Conservation (phyloP, 2,113 vertebrate genomes). For the Furnarius figulus region DNA sequence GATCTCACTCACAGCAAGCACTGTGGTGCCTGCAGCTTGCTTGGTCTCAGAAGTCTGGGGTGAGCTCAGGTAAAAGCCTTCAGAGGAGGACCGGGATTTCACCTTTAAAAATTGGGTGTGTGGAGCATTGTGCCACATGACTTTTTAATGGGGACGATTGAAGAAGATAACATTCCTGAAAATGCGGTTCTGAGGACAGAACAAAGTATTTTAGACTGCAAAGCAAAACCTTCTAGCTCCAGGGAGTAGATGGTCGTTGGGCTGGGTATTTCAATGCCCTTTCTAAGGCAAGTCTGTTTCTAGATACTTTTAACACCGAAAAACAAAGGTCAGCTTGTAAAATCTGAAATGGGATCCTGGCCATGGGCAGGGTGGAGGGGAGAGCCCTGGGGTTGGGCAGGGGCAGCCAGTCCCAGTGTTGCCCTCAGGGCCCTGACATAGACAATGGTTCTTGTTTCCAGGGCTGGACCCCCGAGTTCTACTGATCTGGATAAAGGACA, state of each 20-base stretch:
- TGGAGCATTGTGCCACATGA: accelerated
- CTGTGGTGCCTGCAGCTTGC: accelerated
- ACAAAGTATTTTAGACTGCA: not conserved
- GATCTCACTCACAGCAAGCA: not conserved
- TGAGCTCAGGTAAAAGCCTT: not conserved
- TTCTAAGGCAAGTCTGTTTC: not conserved
- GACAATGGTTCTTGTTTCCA: not conserved
- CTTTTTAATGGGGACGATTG: not conserved
- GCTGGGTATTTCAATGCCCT: not conserved
- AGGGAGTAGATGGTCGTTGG: not conserved
- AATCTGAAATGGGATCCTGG: not conserved
- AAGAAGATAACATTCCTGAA: not conserved
- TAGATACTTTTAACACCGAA: not conserved
- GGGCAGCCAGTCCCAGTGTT: not conserved
- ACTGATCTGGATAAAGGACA: not conserved
- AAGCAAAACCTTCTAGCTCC: not conserved
- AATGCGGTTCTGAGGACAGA: not conserved
- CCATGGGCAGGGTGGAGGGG: not conserved
- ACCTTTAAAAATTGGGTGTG: not conserved
- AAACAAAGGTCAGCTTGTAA: not conserved
- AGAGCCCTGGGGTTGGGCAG: not conserved
- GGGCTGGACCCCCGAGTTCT: not conserved
- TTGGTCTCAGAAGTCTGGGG: not conserved
- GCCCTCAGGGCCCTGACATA: not conserved
- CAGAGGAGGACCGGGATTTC: not conserved